These are phyloP conservation scores for Athalia circularis DNA, from an alignment of 2,888 invertebrate species.

Conservation along the genomic window DNA sequence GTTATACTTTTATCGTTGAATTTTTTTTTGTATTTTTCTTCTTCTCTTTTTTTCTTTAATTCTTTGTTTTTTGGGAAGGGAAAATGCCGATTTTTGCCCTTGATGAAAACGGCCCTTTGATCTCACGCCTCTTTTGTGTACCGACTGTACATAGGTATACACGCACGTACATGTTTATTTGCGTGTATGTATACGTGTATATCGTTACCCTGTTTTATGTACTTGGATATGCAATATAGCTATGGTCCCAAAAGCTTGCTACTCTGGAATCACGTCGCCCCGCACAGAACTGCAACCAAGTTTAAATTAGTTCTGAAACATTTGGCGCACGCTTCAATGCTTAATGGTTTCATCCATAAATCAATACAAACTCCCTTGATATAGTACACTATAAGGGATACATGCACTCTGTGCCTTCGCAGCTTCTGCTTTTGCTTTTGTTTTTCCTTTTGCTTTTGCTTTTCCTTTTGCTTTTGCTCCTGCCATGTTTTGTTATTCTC, in stretches of 20 bases:
- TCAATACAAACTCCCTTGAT: constrained; percentile 35
- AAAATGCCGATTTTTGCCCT: too few relatives aligned
- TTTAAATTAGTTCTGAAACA: constrained; percentile 71
- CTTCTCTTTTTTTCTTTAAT: too few relatives aligned
- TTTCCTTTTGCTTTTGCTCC: not conserved
- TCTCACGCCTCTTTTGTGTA: too few relatives aligned
- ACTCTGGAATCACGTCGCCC: constrained; percentile 51
- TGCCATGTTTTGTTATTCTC: not conserved
- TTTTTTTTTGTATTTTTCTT: too few relatives aligned
- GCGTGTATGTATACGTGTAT: not conserved
- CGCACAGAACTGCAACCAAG: constrained; percentile 58
- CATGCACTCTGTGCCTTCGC: not conserved
- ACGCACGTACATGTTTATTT: not conserved
- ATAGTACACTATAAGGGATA: not conserved
- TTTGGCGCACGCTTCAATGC: constrained; percentile 62
- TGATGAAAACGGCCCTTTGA: too few relatives aligned
- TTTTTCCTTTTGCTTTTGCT: not conserved
- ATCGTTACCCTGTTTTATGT: not conserved
- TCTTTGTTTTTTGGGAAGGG: too few relatives aligned
- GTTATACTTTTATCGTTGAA: too few relatives aligned
- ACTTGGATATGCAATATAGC: too few relatives aligned
- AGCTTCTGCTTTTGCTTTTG: constrained; percentile 1
- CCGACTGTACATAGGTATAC: too few relatives aligned
- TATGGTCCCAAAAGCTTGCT: constrained; percentile 22
- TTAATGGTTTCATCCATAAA: constrained; percentile 57